Conservation (phyloP, 1,140 invertebrate genomes). For the Ericerus pela region DNA sequence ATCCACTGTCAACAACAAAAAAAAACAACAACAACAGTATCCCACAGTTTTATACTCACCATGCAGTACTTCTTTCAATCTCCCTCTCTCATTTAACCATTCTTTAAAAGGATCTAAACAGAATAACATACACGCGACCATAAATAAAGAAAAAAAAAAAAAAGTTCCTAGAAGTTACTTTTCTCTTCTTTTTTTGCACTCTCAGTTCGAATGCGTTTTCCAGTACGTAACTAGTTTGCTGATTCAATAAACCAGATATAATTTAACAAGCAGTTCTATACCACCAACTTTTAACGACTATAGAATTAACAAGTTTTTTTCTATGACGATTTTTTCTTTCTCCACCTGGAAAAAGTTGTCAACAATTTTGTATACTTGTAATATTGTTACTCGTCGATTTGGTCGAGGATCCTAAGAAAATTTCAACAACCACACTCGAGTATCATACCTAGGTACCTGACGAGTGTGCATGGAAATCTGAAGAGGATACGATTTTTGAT, state of each 20-base stretch:
- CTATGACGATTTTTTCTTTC: no score
- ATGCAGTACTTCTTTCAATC: not conserved
- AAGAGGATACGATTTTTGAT: no score
- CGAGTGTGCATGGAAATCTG: no score
- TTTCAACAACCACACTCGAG: no score
- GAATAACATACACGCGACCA: no score
- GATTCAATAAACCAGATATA: constrained; percentile 12
- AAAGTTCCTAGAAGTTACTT: constrained; percentile 6
- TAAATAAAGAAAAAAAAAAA: constrained; percentile 3
- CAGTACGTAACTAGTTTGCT: constrained; percentile 8
- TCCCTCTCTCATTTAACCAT: constrained; percentile 4
- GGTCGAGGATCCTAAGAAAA: no score
- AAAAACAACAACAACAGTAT: no score
- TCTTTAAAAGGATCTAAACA: constrained; percentile 11
- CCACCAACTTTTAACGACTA: not conserved
- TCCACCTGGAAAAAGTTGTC: no score
- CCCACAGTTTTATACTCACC: constrained; percentile 2
- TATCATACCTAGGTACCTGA: no score
- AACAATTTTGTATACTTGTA: no score
- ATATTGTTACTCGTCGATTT: no score
- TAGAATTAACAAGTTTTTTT: constrained; percentile 3
- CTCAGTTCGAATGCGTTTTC: constrained; percentile 4
- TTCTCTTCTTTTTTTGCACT: not conserved
- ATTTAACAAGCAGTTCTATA: constrained; percentile 9
- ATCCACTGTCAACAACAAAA: constrained; percentile 7